Percentiles rank a stretch among this genome's conserved stretches.
These are phyloP conservation scores for Rhipidura dahli DNA, from an alignment of 2,113 vertebrate species.

Conservation along the genomic window DNA sequence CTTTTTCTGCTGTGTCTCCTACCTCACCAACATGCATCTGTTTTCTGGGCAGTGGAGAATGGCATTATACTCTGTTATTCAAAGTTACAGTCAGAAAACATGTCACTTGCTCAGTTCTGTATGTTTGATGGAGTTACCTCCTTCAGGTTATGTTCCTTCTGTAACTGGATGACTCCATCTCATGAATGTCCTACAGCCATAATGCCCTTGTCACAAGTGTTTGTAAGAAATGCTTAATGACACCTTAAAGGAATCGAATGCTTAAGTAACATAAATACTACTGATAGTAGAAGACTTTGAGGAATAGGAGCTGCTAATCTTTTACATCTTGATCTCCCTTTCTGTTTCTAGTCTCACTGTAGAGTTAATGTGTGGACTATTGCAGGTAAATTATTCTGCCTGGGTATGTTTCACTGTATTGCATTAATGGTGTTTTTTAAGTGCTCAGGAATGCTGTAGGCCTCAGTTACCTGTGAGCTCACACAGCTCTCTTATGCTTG, in stretches of 20 bases:
- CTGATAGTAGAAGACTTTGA: background rate
- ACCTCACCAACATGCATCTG: background rate
- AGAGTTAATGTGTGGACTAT: background rate
- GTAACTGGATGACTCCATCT: background rate
- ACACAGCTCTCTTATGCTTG: background rate
- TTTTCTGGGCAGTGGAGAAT: background rate
- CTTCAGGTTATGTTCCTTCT: background rate
- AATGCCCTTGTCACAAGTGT: background rate
- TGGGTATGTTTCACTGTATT: background rate
- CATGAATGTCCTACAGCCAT: background rate
- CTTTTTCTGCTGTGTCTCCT: background rate
- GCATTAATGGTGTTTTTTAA: background rate
- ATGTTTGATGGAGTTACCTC: background rate
- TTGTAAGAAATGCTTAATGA: background rate
- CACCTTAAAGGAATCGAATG: background rate
- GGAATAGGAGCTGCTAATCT: background rate
- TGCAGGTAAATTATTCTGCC: background rate
- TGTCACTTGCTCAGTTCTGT: background rate
- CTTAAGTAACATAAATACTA: background rate
- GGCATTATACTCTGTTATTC: background rate
- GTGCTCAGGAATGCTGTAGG: background rate
- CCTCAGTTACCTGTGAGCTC: background rate
- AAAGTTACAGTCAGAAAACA: background rate
- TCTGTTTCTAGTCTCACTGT: background rate
- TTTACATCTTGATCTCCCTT: background rate